These are phyloP conservation scores for Ophioderma brevispina DNA, from an alignment of 35 echinoderm and acorn worm genomes.

Conservation along the genomic window DNA sequence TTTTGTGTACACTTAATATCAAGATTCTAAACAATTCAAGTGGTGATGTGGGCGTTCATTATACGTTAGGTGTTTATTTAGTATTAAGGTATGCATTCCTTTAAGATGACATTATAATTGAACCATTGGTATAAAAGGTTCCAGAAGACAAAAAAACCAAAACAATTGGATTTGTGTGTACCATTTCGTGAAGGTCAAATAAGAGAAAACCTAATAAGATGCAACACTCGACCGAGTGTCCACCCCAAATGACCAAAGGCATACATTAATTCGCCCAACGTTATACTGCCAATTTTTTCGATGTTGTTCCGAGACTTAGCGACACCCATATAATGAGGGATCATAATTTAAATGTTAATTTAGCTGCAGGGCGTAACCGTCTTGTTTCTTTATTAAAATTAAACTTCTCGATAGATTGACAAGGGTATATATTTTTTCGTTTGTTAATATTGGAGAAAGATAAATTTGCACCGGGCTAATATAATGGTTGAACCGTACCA, in stretches of 20 bases:
- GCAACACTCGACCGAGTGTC: not conserved
- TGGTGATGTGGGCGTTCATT: no score
- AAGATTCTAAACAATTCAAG: no score
- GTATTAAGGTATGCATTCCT: no score
- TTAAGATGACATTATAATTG: no score
- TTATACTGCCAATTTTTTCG: not conserved
- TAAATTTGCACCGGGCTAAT: not conserved
- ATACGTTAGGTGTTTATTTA: no score
- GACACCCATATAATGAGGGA: not conserved
- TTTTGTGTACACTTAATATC: no score
- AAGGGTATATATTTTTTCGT: not conserved
- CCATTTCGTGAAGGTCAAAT: no score
- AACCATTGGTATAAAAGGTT: no score
- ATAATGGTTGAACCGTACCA: not conserved
- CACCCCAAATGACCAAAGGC: not conserved
- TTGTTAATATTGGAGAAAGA: slow-evolving; percentile 5
- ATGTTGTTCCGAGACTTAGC: not conserved
- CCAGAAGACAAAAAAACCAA: no score
- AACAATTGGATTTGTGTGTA: no score
- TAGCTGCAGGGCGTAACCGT: not conserved
- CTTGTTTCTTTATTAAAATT: not conserved
- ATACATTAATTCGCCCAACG: not conserved
- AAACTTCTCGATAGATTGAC: not conserved
- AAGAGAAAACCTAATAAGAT: no score
- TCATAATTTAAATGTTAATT: not conserved